Base-by-base conservation (phyloP, 2,888 invertebrate species). In the Strigamia maritima region DNA sequence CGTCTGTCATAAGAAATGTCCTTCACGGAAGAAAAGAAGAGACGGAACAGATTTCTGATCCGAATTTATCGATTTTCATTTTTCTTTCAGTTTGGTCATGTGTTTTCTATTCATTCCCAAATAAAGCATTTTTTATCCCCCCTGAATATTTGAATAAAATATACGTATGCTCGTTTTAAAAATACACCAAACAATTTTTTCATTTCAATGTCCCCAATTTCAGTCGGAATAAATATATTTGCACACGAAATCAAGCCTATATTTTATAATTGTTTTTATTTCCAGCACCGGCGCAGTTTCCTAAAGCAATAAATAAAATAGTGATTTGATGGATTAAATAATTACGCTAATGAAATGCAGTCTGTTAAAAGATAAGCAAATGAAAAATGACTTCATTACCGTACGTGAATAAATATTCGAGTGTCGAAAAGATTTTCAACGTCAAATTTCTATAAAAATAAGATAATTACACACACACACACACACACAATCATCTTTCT, bases 271-370 rank as follows among this genome's bases (percentile, higher is more conserved):
- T 70, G 24, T 70, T 70, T 70, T 70, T 70, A 54, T 44, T 44
- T 16, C n/a, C n/a, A n/a, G n/a, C n/a, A n/a, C n/a, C n/a, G n/a
- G 14, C n/a, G 14, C 12, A 1, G n/a, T 44, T 44, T 44, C 44
- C 44, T 24, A 14, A 70, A 70, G 70, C 14, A 70, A 70, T 70
- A 70, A 70, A 70, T 70, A 70, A 70, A 70, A 70, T 28, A 54
- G 26, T 16, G 70, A 28, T 70, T 70, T 70, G 70, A 70, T 70
- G 70, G 70, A 70, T 70, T 70, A 70, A 70, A 70, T 70, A 70
- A 70, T 70, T 70, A 70, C 26, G 70, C 70, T 70, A 70, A 70
- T 70, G 70, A 70, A 70, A 70, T 70, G 70, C 70, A 70, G 70
- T 70, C 70, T 28, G 16, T 70, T 70, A 70, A 70, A 28, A 24